phyloP scores from a whole-genome alignment of 92 coral and sea anemone species.

The Chrysogorgia sp. region DNA sequence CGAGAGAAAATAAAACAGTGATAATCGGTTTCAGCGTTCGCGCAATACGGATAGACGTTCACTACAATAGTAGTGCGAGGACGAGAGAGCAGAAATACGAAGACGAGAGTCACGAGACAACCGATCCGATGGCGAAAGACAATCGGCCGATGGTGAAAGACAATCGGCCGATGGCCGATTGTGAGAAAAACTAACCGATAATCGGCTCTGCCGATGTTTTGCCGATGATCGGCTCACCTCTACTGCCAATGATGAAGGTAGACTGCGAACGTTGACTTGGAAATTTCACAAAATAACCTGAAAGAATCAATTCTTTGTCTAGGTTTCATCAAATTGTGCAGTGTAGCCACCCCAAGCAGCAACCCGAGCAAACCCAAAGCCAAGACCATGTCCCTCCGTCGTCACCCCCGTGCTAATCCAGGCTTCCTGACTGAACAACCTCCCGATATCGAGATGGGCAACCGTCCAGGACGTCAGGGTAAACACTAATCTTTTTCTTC shows the following conservation, averaged over 20 bases:
- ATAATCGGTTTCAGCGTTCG: too few species aligned
- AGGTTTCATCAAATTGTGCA: slow-evolving; percentile 90
- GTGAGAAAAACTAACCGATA: too few species aligned
- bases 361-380: slow-evolving; percentile 93
- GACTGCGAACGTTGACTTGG: not conserved
- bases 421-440: slow-evolving; percentile 44
- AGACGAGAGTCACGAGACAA: too few species aligned
- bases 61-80: too few species aligned
- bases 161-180: too few species aligned
- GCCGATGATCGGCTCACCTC: not conserved
- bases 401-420: slow-evolving; percentile 50
- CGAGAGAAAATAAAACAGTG: too few species aligned
- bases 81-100: too few species aligned
- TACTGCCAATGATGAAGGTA: not conserved
- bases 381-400: slow-evolving; percentile 87
- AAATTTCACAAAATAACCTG: not conserved
- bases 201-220: too few species aligned
- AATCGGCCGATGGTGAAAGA: too few species aligned
- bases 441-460: slow-evolving; percentile 39
- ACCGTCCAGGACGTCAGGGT: slow-evolving; percentile 12
- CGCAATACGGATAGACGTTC: too few species aligned
- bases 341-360: slow-evolving; percentile 98
- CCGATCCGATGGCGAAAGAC: too few species aligned
- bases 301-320: slow-evolving; percentile 1
- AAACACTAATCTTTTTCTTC: too few species aligned